These are phyloP conservation scores for Drosophila leontia DNA, from an alignment of 1,140 invertebrate species.

Conservation along the genomic window DNA sequence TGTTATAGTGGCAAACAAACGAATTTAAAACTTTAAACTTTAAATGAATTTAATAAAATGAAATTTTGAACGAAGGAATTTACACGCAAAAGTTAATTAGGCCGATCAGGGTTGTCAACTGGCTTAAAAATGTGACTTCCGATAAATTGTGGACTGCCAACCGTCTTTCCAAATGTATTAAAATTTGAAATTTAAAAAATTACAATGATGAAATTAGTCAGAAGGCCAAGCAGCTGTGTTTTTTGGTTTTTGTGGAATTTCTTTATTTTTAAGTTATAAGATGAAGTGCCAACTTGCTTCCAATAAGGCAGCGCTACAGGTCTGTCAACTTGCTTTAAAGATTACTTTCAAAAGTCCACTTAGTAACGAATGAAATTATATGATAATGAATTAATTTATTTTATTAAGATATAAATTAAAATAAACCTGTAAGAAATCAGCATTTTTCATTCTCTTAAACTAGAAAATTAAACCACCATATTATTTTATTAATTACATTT, in stretches of 20 bases:
- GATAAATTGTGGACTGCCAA: background rate
- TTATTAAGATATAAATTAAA: background rate
- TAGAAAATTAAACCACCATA: no score
- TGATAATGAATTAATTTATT: no score
- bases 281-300: background rate
- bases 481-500: no score
- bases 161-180: background rate
- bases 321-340: background rate
- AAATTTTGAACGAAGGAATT: no score
- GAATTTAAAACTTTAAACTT: background rate
- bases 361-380: no score
- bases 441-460: no score
- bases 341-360: no score
- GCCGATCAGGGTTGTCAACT: background rate
- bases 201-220: background rate
- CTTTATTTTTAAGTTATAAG: background rate
- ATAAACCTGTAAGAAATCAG: background rate
- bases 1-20: fast-evolving
- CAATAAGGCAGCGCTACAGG: background rate
- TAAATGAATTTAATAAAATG: background rate
- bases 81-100: no score
- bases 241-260: no score
- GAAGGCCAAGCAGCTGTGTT: fast-evolving
- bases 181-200: background rate
- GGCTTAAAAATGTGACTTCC: fast-evolving